Conservation (phyloP, 2,113 vertebrate species). For the Butorides virescens region DNA sequence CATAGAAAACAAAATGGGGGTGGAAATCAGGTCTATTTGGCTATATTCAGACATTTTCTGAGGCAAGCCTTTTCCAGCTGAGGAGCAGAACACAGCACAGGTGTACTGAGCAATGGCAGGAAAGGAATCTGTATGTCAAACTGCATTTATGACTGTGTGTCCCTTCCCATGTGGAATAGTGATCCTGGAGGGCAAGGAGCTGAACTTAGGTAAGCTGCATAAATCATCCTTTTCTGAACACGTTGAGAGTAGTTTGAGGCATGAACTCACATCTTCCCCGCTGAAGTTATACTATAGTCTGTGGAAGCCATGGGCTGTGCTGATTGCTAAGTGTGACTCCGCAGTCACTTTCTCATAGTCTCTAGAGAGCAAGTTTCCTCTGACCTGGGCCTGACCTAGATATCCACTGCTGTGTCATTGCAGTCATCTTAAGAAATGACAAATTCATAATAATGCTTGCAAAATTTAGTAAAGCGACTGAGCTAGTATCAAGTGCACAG, state of each 20-base stretch:
- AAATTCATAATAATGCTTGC: not conserved
- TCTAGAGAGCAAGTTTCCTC: not conserved
- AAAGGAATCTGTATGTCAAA: not conserved
- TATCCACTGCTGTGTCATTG: not conserved
- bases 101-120: not conserved
- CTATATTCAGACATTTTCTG: not conserved
- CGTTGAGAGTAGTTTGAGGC: not conserved
- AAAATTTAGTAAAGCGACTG: not conserved
- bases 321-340: not conserved
- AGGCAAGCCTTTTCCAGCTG: not conserved
- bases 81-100: not conserved
- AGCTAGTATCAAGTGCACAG: not conserved
- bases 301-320: not conserved
- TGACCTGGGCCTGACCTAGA: not conserved
- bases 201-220: not conserved
- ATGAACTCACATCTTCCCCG: not conserved
- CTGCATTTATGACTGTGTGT: not conserved
- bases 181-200: not conserved
- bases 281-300: not conserved
- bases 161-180: not conserved
- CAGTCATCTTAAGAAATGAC: not conserved
- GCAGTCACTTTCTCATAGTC: not conserved
- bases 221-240: not conserved
- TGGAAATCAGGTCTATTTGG: not conserved
- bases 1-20: not conserved